Evolutionary conservation across 1,140 invertebrate genomes (phyloP).

Genomic region (Sinella curviseta): DNA sequence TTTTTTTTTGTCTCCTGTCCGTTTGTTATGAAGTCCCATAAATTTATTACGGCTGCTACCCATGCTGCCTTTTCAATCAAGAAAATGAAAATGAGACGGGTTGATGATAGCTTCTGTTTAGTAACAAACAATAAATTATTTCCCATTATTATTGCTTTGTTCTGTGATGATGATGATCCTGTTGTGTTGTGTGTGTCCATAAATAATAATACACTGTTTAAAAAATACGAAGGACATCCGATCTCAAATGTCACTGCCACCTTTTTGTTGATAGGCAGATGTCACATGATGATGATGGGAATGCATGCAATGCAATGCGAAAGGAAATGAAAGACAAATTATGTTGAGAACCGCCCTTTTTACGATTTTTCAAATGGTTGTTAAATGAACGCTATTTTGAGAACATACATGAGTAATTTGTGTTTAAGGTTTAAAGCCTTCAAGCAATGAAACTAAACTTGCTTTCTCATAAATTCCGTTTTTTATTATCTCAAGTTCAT

Average conservation of each 20-base stretch:
- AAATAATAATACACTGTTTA: background rate
- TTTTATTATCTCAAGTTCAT: background rate
- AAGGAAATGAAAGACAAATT: background rate
- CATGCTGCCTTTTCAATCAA: conserved; percentile 7
- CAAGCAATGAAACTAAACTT: no score
- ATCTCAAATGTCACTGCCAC: conserved; percentile 10
- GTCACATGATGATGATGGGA: background rate
- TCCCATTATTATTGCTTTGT: background rate
- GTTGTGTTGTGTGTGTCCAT: no score
- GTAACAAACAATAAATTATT: background rate
- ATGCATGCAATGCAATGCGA: no score
- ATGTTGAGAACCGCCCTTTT: background rate
- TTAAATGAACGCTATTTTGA: no score
- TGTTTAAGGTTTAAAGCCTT: no score
- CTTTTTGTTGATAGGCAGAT: background rate
- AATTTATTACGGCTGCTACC: background rate
- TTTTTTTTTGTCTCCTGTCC: background rate
- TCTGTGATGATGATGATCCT: background rate
- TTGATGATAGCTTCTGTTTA: conserved; percentile 13
- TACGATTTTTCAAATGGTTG: background rate
- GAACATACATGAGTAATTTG: no score
- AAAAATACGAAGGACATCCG: background rate
- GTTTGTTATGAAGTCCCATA: background rate
- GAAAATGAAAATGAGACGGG: background rate
- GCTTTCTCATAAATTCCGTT: no score